Percentiles rank a stretch among this genome's conserved stretches.
These are phyloP conservation scores for Patiria miniata DNA, from an alignment of 35 echinoderm and acorn worm genomes.

Conservation along the genomic window DNA sequence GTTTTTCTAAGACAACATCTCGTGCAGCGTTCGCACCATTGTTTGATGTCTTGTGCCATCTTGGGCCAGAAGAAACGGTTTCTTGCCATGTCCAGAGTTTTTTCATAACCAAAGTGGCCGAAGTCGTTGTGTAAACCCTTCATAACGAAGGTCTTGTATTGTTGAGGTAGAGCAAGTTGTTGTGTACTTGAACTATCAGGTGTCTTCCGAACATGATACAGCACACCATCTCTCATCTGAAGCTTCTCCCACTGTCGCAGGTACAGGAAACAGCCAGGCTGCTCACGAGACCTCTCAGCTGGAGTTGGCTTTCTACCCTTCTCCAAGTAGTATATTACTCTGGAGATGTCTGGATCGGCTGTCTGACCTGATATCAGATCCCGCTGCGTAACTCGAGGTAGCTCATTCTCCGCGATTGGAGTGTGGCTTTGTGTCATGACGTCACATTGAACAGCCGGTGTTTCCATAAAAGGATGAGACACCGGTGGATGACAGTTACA, in stretches of 20 bases:
- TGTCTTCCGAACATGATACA: background rate
- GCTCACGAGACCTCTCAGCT: background rate
- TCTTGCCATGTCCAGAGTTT: slow-evolving; percentile 32
- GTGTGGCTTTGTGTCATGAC: background rate
- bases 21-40: slow-evolving; percentile 17
- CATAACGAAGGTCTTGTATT: background rate
- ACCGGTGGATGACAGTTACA: no score
- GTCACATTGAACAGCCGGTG: background rate
- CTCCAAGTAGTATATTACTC: background rate
- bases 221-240: slow-evolving; percentile 16
- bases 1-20: no score
- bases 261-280: background rate
- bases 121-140: no score
- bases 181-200: background rate
- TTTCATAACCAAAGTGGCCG: no score
- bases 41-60: slow-evolving; percentile 12
- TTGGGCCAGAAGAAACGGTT: slow-evolving; percentile 40
- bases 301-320: background rate
- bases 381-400: background rate
- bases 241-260: background rate
- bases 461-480: no score
- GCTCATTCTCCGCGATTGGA: background rate
- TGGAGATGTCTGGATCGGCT: background rate
- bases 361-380: background rate
- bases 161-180: background rate